A percentile compares a stretch with the other conserved stretches of the same genome.
Conservation (phyloP, 2,888 invertebrate species). For the Tetheella fluctuosa region DNA sequence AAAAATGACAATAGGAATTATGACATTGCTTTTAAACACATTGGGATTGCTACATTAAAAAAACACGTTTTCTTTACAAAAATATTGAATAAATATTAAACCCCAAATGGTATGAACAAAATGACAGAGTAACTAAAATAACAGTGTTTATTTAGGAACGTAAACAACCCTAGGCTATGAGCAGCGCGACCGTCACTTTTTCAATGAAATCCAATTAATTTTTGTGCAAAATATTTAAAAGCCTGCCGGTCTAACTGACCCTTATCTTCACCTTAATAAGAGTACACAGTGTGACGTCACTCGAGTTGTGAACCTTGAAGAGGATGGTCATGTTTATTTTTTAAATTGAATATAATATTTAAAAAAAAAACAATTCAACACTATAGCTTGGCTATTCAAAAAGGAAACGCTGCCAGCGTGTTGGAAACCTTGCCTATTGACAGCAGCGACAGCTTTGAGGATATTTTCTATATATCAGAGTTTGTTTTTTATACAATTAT, state of each 20-base stretch:
- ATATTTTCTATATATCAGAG: too few relatives aligned
- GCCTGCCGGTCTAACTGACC: neutral
- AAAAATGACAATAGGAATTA: too few relatives aligned
- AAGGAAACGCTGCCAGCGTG: too few relatives aligned
- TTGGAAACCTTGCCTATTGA: too few relatives aligned
- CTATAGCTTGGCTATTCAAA: too few relatives aligned
- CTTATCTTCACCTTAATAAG: constrained; percentile 3
- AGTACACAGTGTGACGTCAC: neutral
- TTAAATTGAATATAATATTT: neutral
- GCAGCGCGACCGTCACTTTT: constrained; percentile 20
- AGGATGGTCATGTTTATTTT: neutral
- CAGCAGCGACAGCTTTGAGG: too few relatives aligned
- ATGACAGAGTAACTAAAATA: constrained; percentile 36
- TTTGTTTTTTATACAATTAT: too few relatives aligned
- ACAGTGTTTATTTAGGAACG: constrained; percentile 41
- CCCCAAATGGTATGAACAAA: constrained; percentile 12
- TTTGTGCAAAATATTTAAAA: constrained; percentile 14
- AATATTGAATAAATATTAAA: neutral
- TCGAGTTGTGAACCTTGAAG: neutral
- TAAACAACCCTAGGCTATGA: constrained; percentile 21
- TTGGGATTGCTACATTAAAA: too few relatives aligned
- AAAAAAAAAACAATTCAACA: too few relatives aligned
- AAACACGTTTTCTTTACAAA: neutral
- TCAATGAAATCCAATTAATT: constrained; percentile 22
- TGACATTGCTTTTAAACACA: neutral